These are phyloP conservation scores for Drosophila aldrichi DNA, from an alignment of 2,888 invertebrate species.

Conservation along the genomic window DNA sequence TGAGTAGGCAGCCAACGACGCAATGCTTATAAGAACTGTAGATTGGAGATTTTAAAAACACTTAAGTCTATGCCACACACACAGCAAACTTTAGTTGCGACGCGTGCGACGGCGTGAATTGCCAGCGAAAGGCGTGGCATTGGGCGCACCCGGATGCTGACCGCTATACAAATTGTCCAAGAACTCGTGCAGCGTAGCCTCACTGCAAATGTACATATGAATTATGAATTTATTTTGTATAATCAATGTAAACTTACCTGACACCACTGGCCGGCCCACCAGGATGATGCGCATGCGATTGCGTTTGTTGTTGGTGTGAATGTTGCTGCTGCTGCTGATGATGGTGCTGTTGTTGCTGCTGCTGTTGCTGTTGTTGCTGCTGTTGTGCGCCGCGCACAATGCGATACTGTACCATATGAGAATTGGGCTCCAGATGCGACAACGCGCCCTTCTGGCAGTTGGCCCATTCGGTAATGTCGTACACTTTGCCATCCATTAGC, in stretches of 20 bases:
- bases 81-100: slow-evolving; percentile 75
- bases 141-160: slow-evolving; percentile 83
- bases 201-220: slow-evolving; percentile 62
- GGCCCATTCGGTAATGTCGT: slow-evolving; percentile 99
- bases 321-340: slow-evolving; percentile 74
- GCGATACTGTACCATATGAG: slow-evolving; percentile 92
- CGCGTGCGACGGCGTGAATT: slow-evolving; percentile 83
- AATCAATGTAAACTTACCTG: slow-evolving; percentile 48
- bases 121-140: slow-evolving; percentile 73
- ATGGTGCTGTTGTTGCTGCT: slow-evolving; percentile 77
- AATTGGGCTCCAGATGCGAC: slow-evolving; percentile 93
- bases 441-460: slow-evolving; percentile 90
- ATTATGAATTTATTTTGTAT: background rate
- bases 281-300: slow-evolving; percentile 69
- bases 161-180: slow-evolving; percentile 85
- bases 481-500: slow-evolving; percentile 97
- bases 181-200: slow-evolving; percentile 84
- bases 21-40: slow-evolving; percentile 45
- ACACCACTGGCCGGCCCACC: slow-evolving; percentile 62
- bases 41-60: slow-evolving; percentile 75
- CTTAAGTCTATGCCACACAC: slow-evolving; percentile 43
- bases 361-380: slow-evolving; percentile 83
- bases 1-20: slow-evolving; percentile 55
- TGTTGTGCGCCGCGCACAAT: slow-evolving; percentile 85
- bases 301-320: slow-evolving; percentile 72